Evolutionary conservation across 2,797 vertebrate species (phyloP).

Genomic region (Avahi laniger): DNA sequence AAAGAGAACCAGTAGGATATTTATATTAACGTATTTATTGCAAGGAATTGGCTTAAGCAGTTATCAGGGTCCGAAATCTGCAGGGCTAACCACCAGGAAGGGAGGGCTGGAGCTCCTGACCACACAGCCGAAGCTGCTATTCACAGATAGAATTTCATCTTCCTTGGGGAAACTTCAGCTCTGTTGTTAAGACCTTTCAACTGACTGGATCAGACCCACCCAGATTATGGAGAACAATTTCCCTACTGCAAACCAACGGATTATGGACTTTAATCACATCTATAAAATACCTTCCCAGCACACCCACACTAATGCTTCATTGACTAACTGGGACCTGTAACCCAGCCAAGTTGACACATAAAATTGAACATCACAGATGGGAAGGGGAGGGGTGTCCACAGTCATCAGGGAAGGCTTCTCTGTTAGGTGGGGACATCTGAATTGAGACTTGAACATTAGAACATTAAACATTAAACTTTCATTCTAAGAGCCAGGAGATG

Average conservation of each 20-base stretch:
- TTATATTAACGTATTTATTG: neutral
- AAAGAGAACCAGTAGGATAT: neutral
- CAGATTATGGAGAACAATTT: neutral
- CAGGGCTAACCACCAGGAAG: neutral
- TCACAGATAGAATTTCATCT: neutral
- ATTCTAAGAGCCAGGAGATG: neutral
- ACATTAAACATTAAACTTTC: neutral
- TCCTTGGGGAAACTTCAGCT: neutral
- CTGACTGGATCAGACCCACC: neutral
- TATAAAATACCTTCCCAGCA: neutral
- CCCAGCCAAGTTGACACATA: neutral
- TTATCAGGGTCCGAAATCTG: neutral
- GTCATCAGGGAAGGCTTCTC: neutral
- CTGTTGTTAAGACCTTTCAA: neutral
- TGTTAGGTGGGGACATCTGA: neutral
- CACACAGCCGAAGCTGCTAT: neutral
- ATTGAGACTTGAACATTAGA: neutral
- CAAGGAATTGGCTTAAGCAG: neutral
- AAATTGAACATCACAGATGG: neutral
- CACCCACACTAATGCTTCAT: neutral
- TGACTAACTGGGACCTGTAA: neutral
- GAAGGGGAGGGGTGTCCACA: neutral
- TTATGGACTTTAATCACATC: neutral
- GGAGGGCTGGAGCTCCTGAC: neutral
- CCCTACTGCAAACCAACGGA: neutral